Base-by-base conservation (phyloP, 2,113 vertebrate species). In the Phrynosoma platyrhinos region DNA sequence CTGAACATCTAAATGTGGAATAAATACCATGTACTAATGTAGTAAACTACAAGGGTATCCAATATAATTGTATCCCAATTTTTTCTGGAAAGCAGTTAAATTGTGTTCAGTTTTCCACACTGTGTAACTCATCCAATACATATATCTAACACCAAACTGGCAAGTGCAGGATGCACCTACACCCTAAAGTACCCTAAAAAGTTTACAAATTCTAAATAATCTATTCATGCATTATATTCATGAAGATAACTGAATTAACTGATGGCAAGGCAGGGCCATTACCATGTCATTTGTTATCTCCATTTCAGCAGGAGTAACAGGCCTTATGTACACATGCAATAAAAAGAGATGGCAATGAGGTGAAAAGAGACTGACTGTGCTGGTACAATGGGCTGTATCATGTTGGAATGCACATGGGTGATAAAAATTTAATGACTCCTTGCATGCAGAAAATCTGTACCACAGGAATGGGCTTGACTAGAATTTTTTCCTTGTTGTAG, bases 171-270 rank as follows among this genome's bases (percentile, higher is more conserved):
- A 32, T 9, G 40, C 58, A 62, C 58, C 58, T 62, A 62, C 13
- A 62, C 13, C 13, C 58, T 18, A 18, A 62, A 62, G 58, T 62
- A 62, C 72, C 30, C 30, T 27, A 83, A 83, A 75, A 81, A 87
- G 83, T 86, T 90, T 55, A 14, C 66, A 89, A 32, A 83, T 91
- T 85, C 58, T 62, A 52, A 62, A 62, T 5, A 58, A 93, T 91
- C 86, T n/a, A 90, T 76, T 84, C 25, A 1, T 9, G 64, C 53
- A 87, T 74, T 87, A 93, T 30, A 79, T 64, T 77, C 89, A 89
- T 75, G 80, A 23, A n/a, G 69, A 91, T 64, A 32, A 88, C 53
- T 74, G 89, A 92, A 93, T 27, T 18, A 72, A 91, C 82, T 79
- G 0, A 88, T 32, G 58, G 82, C 78, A 76, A 89, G 55, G 80